A percentile compares a stretch with the other conserved stretches of the same genome.
Conservation (phyloP, 30 jellyfish, hydroid and myxozoan genomes). For the Chironex yamaguchii region DNA sequence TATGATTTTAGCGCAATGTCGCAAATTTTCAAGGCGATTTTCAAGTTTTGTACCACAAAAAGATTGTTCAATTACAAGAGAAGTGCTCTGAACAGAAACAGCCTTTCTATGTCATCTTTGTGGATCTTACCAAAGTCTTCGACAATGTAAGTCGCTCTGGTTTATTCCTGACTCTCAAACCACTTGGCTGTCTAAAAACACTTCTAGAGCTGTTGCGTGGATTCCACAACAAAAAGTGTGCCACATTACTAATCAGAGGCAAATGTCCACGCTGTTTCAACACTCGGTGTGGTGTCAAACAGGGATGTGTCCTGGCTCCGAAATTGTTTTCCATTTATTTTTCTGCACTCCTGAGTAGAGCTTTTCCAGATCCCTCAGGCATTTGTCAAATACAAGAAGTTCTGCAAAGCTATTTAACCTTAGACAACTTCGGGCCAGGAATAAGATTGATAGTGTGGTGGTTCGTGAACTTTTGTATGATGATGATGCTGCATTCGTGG, state of each 20-base stretch:
- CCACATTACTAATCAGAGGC: too few species aligned
- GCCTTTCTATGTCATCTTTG: neutral
- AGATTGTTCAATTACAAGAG: too few species aligned
- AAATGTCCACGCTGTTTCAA: too few species aligned
- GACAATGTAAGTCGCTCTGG: neutral
- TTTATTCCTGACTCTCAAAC: neutral
- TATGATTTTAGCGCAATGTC: too few species aligned
- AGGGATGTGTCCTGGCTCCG: neutral
- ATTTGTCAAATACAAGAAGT: neutral
- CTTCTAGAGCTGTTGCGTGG: neutral
- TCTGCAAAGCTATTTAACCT: neutral
- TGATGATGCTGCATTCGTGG: neutral
- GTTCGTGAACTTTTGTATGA: neutral
- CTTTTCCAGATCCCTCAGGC: too few species aligned
- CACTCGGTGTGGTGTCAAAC: neutral
- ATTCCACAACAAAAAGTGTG: too few species aligned
- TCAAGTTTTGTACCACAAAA: too few species aligned
- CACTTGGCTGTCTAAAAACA: neutral
- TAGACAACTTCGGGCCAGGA: neutral
- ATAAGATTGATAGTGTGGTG: neutral
- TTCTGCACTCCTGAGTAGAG: neutral
- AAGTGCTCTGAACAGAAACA: too few species aligned
- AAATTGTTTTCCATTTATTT: neutral
- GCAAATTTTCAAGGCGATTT: too few species aligned
- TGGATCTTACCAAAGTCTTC: neutral